Evolutionary conservation across 2,888 invertebrate genomes (phyloP), one percentile per base, ranked within the genome.

Genomic region (Priapulus caudatus): DNA sequence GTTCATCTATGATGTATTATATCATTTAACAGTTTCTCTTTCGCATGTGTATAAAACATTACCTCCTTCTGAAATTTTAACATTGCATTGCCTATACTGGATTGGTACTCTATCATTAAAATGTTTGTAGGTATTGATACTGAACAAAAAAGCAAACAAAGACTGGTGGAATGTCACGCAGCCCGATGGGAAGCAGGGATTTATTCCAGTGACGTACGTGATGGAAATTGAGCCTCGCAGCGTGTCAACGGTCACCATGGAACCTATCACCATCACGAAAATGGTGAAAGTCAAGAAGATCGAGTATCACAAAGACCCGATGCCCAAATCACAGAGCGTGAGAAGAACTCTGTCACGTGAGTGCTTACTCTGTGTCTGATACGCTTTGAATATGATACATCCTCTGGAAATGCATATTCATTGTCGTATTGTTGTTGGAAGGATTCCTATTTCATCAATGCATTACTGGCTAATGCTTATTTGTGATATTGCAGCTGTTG

Each of bases 161-260:
- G 98, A 98, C 70, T 97, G 97, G 97, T 98, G 98, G 98, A 89
- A 89, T 63, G 88, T 95, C n/a, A 78, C 91, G 15, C 90, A 90
- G 70, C 81, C 83, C 0, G 89, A 88, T 66, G 86, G 93, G 0
- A 80, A 81, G 0, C 95, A 95, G 65, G 97, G 97, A 1, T 98
- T 93, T 72, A 93, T 97, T 2, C 98, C 98, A 0, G 93, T 92
- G 1, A 93, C 91, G 73, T 97, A 97, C 71, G 89, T 97, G 15
- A 79, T 84, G 23, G 91, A 92, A 73, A 80, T 90, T 47, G 91
- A 92, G 59, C 87, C 92, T 0, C 81, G n/a, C 33, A 33, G 10
- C 10, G 10, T 10, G 33, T 33, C n/a, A 33, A 33, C 10, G n/a
- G n/a, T n/a, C 10, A 33, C 10, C 10, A 10, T 10, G n/a, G 33